Evolutionary conservation across 2,113 vertebrate genomes (phyloP).

Genomic region (Vicugna pacos): DNA sequence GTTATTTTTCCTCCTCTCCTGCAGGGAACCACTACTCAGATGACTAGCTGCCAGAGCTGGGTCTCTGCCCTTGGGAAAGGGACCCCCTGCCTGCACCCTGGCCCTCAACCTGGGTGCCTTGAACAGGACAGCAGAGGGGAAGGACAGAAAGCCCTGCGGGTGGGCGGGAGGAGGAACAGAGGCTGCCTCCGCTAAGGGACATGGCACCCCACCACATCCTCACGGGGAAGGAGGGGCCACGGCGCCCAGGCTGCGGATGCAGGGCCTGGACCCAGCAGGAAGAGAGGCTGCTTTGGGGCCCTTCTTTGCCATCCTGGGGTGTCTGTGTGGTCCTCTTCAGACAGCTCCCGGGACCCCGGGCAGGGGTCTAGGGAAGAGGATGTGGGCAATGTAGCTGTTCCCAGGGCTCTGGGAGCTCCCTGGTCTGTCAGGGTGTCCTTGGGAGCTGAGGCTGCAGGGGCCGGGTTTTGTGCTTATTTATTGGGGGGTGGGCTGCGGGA

Average conservation of each 20-base stretch:
- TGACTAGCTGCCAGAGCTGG: conserved; percentile 53
- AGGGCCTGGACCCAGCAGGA: not conserved
- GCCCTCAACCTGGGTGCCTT: not conserved
- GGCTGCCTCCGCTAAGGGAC: not conserved
- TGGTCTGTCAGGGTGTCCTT: not conserved
- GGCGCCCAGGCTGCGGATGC: not conserved
- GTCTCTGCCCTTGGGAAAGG: not conserved
- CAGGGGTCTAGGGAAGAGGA: no score
- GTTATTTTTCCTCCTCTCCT: not conserved
- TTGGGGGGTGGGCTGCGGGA: not conserved
- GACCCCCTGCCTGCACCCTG: not conserved
- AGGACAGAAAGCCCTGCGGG: not conserved
- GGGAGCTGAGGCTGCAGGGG: not conserved
- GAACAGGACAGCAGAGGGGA: not conserved
- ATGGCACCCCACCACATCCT: not conserved
- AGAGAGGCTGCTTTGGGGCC: not conserved
- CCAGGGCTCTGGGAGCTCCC: not conserved
- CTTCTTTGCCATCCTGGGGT: not conserved
- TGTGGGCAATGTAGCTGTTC: not conserved
- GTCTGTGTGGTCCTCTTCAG: not conserved
- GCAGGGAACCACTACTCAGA: conserved; percentile 78
- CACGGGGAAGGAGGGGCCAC: not conserved
- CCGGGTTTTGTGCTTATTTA: conserved; percentile 61
- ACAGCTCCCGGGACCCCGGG: not conserved
- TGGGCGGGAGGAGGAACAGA: not conserved